These are phyloP conservation scores for Lytechinus pictus DNA, from an alignment of 35 echinoderm and acorn worm genomes.

Conservation along the genomic window DNA sequence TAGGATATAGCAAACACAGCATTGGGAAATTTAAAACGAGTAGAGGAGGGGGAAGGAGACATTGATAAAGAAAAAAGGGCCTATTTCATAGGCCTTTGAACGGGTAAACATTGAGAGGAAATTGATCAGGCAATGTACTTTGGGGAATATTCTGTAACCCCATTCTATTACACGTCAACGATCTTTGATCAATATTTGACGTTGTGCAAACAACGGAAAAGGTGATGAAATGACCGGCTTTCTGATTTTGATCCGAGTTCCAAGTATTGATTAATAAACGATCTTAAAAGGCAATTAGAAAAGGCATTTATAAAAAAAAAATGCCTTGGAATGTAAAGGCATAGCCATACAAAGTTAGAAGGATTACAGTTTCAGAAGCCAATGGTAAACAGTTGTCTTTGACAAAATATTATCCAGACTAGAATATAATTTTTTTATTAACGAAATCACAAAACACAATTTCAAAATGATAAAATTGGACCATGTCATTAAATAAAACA, in stretches of 20 bases:
- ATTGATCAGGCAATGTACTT: constrained; percentile 18
- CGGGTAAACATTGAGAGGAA: background rate
- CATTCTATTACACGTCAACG: background rate
- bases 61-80: background rate
- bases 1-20: background rate
- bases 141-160: background rate
- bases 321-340: too few relatives aligned
- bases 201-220: background rate
- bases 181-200: background rate
- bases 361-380: too few relatives aligned
- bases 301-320: too few relatives aligned
- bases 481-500: too few relatives aligned
- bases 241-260: background rate
- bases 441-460: too few relatives aligned
- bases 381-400: too few relatives aligned
- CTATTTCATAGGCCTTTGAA: background rate
- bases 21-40: background rate
- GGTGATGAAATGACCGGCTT: background rate
- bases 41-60: background rate
- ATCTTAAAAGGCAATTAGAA: background rate
- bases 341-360: too few relatives aligned
- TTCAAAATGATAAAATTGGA: too few relatives aligned
- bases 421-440: too few relatives aligned
- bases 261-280: background rate
- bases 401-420: too few relatives aligned